Evolutionary conservation across 2,888 invertebrate species (phyloP), one percentile per base, ranked within the genome.

Genomic region (Scaptomyza flava): DNA sequence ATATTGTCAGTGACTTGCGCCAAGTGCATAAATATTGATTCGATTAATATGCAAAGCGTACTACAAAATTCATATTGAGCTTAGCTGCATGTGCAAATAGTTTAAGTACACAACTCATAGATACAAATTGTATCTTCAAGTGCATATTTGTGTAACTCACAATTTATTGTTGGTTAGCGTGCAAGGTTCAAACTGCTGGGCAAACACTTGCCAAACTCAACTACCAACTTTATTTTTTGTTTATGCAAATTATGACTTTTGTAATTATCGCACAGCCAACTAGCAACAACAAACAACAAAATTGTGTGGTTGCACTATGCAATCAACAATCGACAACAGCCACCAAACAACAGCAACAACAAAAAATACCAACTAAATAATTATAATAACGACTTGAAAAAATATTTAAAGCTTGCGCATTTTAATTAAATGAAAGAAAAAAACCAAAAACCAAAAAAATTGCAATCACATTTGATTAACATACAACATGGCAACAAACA

Each of bases 391-490:
- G 43, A 77, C 47, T 58, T 60, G 61, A 42, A 74, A 42, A 74
- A 69, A 72, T 72, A 75, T 73, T 76, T 79, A 51, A 79, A 82
- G 72, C 73, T 85, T 74, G 80, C 78, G 73, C 69, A n/a, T 72
- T 74, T 80, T 81, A 85, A 85, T 83, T 81, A 71, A 78, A 74
- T 65, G 33, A 5, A 38, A 14, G 3, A 14, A 71, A 56, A 34
- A 12, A 5, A n/a, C n/a, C n/a, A n/a, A n/a, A n/a, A n/a, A n/a
- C n/a, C n/a, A n/a, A 14, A 14, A 38, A n/a, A 71, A 56, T 68
- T 80, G 83, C 79, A 86, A 74, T 81, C 75, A 76, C 76, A 71
- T 59, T 74, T 79, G 70, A 85, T 85, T 86, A 86, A 73, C 85
- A 86, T 81, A 82, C 57, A 81, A 81, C 64, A 68, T 72, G 73